Evolutionary conservation across 30 jellyfish, hydroid and myxozoan species (phyloP).

Genomic region (Aurelia sp.): DNA sequence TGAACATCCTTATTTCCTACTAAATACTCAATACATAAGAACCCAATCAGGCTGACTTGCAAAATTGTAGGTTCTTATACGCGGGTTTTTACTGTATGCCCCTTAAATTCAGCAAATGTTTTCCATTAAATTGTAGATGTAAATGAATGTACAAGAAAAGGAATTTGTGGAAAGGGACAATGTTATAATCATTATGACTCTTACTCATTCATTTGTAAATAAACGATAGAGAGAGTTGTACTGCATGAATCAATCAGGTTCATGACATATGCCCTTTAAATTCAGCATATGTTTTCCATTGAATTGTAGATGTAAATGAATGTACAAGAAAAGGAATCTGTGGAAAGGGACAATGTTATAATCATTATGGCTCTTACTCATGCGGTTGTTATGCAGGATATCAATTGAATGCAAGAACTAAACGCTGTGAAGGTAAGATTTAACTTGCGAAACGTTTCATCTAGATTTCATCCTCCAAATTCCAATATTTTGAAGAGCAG

Average conservation of each 20-base stretch:
- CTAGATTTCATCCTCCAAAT: not conserved
- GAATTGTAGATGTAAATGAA: constrained; percentile 81
- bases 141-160: constrained; percentile 78
- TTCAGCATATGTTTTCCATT: not conserved
- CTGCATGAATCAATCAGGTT: no score
- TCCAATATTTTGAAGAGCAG: not conserved
- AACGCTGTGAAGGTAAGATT: constrained; percentile 71
- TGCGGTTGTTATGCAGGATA: constrained; percentile 84
- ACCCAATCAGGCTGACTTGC: no score
- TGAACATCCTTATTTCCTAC: no score
- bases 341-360: constrained; percentile 59
- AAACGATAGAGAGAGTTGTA: no score
- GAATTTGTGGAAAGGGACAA: no score
- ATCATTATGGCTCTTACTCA: constrained; percentile 68
- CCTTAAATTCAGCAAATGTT: not conserved
- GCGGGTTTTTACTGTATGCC: not conserved
- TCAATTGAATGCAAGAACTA: constrained; percentile 20
- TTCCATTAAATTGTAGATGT: constrained; percentile 42
- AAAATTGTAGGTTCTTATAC: no score
- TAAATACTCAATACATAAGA: no score
- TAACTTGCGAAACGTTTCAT: not conserved
- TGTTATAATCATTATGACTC: no score
- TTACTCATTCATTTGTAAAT: no score
- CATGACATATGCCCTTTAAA: not conserved
- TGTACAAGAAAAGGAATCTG: constrained; percentile 72